Percentiles rank a stretch among this genome's conserved stretches.
phyloP scores from a whole-genome alignment of 2,888 invertebrate species.

The Ophion ellenae region DNA sequence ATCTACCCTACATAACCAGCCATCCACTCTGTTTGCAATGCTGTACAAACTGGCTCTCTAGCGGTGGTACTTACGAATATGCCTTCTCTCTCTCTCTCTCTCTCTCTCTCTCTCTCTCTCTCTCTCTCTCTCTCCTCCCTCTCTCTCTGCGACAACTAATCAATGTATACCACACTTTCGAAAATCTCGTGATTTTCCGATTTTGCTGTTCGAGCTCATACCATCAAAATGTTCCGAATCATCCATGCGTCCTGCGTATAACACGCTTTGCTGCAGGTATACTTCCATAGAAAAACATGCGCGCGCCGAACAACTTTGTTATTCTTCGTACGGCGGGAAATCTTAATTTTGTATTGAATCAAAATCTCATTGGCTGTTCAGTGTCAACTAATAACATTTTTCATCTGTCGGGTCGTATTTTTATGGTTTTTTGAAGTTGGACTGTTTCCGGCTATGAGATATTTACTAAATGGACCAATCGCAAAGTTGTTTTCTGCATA shows the following conservation, averaged over 20 bases:
- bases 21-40: constrained; percentile 79
- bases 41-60: constrained; percentile 80
- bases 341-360: no score
- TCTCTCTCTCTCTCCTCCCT: not conserved
- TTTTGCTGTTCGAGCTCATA: constrained; percentile 25
- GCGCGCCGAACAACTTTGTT: not conserved
- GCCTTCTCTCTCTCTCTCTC: constrained; percentile 51
- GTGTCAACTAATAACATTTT: no score
- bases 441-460: no score
- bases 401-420: no score
- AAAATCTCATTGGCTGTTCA: no score
- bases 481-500: no score
- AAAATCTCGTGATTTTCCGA: constrained; percentile 46
- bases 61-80: constrained; percentile 74
- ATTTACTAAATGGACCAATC: no score
- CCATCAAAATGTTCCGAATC: constrained; percentile 17
- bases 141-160: not conserved
- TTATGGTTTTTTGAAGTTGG: no score
- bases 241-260: not conserved
- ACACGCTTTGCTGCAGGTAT: not conserved
- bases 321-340: no score
- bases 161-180: constrained; percentile 17
- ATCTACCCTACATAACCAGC: constrained; percentile 55
- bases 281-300: not conserved
- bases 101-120: constrained; percentile 6